Evolutionary conservation across 2,888 invertebrate species (phyloP), one percentile per base, ranked within the genome.

Genomic region (Pollenia amentaria): DNA sequence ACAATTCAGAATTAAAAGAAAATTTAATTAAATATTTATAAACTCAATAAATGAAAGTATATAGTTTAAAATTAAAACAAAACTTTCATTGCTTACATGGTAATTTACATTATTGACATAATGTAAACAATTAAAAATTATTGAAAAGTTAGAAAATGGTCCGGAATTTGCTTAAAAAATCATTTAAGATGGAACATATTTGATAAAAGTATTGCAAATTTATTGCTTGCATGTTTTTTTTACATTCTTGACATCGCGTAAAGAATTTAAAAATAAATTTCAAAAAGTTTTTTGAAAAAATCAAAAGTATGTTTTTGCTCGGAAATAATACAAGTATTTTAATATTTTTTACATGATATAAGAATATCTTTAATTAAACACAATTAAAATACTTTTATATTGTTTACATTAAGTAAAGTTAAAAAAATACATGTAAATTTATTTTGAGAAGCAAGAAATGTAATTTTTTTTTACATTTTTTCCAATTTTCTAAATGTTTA

Each of bases 51-150:
- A 29, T 29, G 6, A 6, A 29, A 29, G 29, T 2, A 1, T 3
- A 29, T 29, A 29, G 0, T 29, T 29, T 6, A 29, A 29, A 29
- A 29, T 6, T 4, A 6, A 29, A 29, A 29, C 29, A 29, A 29
- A 6, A 29, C 29, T 29, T 29, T 29, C 29, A 29, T 29, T 29
- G 29, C 1, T 29, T 29, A 29, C 29, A 29, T 29, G 29, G 29
- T 6, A 29, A 29, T 29, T 29, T 29, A 40, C 53, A 53, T 70
- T 18, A n/a, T 70, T 40, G 40, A 40, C 53, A 40, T 12, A 9
- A 70, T 40, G 70, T 70, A 40, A 70, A 70, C 12, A 40, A 70
- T 70, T 40, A 18, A 12, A 53, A 51, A 42, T 18, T 8, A 0
- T 29, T 29, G 29, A 29, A 57, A 29, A 14, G 2, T 3, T 14